These are phyloP conservation scores for Trichogramma pretiosum DNA, from an alignment of 1,140 invertebrate genomes.

Conservation along the genomic window DNA sequence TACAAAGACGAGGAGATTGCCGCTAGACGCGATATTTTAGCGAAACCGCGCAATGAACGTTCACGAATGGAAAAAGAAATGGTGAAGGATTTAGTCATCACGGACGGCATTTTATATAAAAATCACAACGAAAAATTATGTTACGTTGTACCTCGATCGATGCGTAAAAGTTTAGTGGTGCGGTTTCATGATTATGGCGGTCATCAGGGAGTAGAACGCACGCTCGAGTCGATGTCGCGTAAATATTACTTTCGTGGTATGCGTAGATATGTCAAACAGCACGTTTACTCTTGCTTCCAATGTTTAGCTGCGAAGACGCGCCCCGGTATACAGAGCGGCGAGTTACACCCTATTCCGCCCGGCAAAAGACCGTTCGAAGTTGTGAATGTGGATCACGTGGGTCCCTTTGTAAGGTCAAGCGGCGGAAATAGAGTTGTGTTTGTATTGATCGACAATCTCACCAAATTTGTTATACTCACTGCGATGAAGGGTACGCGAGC, in stretches of 20 bases:
- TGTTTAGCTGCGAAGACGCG: slow-evolving; percentile 12
- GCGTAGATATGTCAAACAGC: slow-evolving; percentile 5
- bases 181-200: slow-evolving; percentile 14
- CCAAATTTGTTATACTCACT: slow-evolving; percentile 5
- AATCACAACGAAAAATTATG: not conserved
- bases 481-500: slow-evolving; percentile 4
- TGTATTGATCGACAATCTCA: slow-evolving; percentile 17
- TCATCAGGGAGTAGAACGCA: slow-evolving; percentile 16
- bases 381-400: slow-evolving; percentile 19
- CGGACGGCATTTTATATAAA: slow-evolving; percentile 8
- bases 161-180: slow-evolving; percentile 15
- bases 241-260: slow-evolving; percentile 15
- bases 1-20: slow-evolving; percentile 1
- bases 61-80: not conserved
- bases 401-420: slow-evolving; percentile 5
- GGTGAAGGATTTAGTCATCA: not conserved
- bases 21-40: slow-evolving; percentile 1
- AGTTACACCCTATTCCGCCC: slow-evolving; percentile 19
- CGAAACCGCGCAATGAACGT: not conserved
- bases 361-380: slow-evolving; percentile 14
- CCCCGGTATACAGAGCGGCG: slow-evolving; percentile 10
- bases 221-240: slow-evolving; percentile 1
- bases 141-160: slow-evolving; percentile 11
- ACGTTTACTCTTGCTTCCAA: slow-evolving; percentile 9
- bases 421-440: slow-evolving; percentile 14